Percentiles rank a stretch among this genome's conserved stretches.
phyloP scores from a whole-genome alignment of 2,113 vertebrate species.

The Nerophis ophidion region DNA sequence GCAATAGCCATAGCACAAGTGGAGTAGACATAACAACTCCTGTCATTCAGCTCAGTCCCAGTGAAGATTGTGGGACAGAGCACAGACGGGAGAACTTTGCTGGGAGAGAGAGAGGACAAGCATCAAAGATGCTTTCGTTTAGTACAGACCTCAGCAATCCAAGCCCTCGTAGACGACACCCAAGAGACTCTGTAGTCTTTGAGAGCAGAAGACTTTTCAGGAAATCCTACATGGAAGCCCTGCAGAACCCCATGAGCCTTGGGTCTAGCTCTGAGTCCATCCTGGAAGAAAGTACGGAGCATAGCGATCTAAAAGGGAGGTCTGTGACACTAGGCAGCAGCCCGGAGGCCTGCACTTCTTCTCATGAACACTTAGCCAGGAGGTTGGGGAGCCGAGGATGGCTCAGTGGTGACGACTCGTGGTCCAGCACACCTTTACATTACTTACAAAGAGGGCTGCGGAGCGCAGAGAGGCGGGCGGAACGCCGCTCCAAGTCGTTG shows the following conservation, averaged over 20 bases:
- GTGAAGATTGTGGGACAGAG: slow-evolving; percentile 27
- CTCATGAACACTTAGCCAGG: slow-evolving; percentile 50
- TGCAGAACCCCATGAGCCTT: slow-evolving; percentile 80
- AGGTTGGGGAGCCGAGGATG: slow-evolving; percentile 51
- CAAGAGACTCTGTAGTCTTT: slow-evolving; percentile 64
- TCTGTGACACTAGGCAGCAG: slow-evolving; percentile 43
- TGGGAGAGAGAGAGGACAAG: slow-evolving; percentile 34
- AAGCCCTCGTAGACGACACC: slow-evolving; percentile 47
- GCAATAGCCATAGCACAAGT: slow-evolving; percentile 18
- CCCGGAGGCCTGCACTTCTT: slow-evolving; percentile 39
- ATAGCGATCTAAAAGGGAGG: slow-evolving; percentile 30
- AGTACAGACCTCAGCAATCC: slow-evolving; percentile 68
- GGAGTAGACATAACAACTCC: slow-evolving; percentile 12
- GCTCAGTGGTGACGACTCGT: slow-evolving; percentile 50
- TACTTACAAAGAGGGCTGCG: slow-evolving; percentile 51
- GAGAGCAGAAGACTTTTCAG: slow-evolving; percentile 76
- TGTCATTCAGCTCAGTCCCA: slow-evolving; percentile 22
- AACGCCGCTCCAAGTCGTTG: slow-evolving; percentile 74
- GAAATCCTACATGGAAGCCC: slow-evolving; percentile 82
- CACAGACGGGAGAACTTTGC: slow-evolving; percentile 17
- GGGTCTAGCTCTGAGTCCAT: slow-evolving; percentile 78
- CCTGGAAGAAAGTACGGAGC: slow-evolving; percentile 63
- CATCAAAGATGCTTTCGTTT: slow-evolving; percentile 63
- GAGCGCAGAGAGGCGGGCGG: slow-evolving; percentile 46
- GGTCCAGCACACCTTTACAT: slow-evolving; percentile 53